Percentiles rank a stretch among this genome's conserved stretches.
phyloP scores from a whole-genome alignment of 2,888 invertebrate species.

The Leptinotarsa haldemani region DNA sequence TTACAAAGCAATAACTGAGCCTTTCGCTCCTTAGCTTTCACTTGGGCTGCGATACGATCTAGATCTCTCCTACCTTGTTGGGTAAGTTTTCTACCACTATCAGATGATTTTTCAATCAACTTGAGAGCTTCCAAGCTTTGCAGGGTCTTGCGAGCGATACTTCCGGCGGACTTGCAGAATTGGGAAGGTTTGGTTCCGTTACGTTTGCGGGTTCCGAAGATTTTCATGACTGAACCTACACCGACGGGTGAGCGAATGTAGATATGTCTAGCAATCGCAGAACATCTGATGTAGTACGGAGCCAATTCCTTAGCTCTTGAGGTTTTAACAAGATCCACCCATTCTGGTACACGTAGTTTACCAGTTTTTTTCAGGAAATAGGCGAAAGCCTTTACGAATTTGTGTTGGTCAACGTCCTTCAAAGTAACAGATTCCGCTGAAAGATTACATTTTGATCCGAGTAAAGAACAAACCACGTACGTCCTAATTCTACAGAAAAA shows the following conservation, averaged over 20 bases:
- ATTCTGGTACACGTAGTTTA: constrained; percentile 96
- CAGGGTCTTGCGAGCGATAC: constrained; percentile 91
- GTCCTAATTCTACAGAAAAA: no score
- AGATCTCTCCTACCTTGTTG: constrained; percentile 94
- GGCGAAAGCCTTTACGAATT: constrained; percentile 95
- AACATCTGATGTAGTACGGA: constrained; percentile 94
- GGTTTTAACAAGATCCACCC: constrained; percentile 97
- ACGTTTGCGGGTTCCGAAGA: constrained; percentile 96
- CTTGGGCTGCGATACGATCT: constrained; percentile 97
- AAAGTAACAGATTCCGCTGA: constrained; percentile 80
- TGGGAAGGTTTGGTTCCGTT: constrained; percentile 97
- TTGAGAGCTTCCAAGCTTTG: constrained; percentile 93
- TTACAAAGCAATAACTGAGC: constrained; percentile 57
- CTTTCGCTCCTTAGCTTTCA: constrained; percentile 72
- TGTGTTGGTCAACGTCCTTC: constrained; percentile 99
- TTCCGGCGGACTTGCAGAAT: constrained; percentile 91
- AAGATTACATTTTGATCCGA: no score
- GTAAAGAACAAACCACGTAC: no score
- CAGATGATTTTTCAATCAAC: constrained; percentile 91
- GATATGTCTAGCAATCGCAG: constrained; percentile 92
- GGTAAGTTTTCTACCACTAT: constrained; percentile 90
- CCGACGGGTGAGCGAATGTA: constrained; percentile 96
- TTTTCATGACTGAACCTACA: constrained; percentile 94
- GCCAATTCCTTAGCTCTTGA: constrained; percentile 96
- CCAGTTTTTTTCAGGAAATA: constrained; percentile 97